Percentiles rank a stretch among this genome's conserved stretches.
phyloP scores from a whole-genome alignment of 2,888 invertebrate genomes.

The Podabrus alpinus region DNA sequence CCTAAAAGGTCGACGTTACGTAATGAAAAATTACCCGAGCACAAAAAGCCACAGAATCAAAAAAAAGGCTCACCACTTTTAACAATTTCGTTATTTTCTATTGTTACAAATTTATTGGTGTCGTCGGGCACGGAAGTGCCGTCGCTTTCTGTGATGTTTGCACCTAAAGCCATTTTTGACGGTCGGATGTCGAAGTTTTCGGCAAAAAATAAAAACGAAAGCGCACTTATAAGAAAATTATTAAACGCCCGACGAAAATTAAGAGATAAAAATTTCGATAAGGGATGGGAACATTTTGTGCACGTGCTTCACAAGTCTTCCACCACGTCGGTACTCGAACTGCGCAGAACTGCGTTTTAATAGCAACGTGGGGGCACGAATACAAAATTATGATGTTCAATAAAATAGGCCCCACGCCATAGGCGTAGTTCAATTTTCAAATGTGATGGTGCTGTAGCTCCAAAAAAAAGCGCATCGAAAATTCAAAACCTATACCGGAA shows the following conservation, averaged over 20 bases:
- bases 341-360: not conserved
- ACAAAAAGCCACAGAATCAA: not conserved
- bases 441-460: too few species aligned
- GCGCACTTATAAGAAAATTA: not conserved
- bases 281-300: conserved; percentile 23
- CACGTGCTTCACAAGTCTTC: conserved; percentile 26
- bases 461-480: too few species aligned
- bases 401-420: not conserved
- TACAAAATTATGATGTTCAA: not conserved
- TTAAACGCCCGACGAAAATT: not conserved
- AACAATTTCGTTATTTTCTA: conserved; percentile 28
- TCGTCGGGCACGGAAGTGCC: conserved; percentile 36
- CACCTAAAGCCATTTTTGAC: conserved; percentile 45
- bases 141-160: conserved; percentile 41
- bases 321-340: not conserved
- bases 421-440: too few species aligned
- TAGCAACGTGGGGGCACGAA: not conserved
- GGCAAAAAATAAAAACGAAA: not conserved
- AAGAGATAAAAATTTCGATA: not conserved
- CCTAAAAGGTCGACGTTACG: not conserved
- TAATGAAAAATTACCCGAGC: conserved; percentile 1
- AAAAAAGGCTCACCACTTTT: not conserved
- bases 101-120: conserved; percentile 32
- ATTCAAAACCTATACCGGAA: too few species aligned
- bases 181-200: not conserved